These are phyloP conservation scores for Oppia nitens DNA, from an alignment of 1,140 invertebrate species.

Conservation along the genomic window DNA sequence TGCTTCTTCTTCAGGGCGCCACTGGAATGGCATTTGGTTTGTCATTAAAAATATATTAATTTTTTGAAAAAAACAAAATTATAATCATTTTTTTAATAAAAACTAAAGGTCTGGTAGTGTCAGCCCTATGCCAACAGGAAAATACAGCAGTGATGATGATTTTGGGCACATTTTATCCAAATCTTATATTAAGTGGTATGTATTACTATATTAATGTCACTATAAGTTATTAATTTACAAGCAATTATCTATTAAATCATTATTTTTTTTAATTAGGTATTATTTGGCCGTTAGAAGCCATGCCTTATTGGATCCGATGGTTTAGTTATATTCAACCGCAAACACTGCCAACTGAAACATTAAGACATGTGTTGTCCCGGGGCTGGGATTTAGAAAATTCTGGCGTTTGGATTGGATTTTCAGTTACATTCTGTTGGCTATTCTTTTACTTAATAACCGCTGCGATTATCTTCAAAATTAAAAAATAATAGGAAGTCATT, in stretches of 20 bases:
- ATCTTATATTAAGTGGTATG: constrained; percentile 71
- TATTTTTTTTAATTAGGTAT: constrained; percentile 40
- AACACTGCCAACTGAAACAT: constrained; percentile 72
- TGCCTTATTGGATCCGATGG: constrained; percentile 51
- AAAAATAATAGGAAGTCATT: constrained; percentile 13
- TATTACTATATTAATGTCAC: constrained; percentile 17
- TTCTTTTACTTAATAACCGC: constrained; percentile 64
- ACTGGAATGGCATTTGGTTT: constrained; percentile 76
- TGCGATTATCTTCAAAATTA: constrained; percentile 30
- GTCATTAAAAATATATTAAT: not conserved
- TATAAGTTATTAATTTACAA: not conserved
- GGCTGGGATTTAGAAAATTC: constrained; percentile 66
- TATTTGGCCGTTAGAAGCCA: constrained; percentile 84
- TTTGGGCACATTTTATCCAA: constrained; percentile 79
- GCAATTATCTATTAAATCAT: too few relatives aligned
- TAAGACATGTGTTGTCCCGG: constrained; percentile 69
- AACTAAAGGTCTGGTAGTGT: constrained; percentile 53
- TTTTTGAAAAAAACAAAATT: not conserved
- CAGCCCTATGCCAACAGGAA: constrained; percentile 69
- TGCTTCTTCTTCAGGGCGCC: constrained; percentile 58
- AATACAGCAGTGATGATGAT: constrained; percentile 79
- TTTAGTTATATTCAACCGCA: constrained; percentile 68
- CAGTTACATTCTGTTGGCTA: constrained; percentile 75
- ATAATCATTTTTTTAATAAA: not conserved
- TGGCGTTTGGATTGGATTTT: constrained; percentile 70